Conservation (phyloP, 1,140 invertebrate species). For the Halictus rubicundus region DNA sequence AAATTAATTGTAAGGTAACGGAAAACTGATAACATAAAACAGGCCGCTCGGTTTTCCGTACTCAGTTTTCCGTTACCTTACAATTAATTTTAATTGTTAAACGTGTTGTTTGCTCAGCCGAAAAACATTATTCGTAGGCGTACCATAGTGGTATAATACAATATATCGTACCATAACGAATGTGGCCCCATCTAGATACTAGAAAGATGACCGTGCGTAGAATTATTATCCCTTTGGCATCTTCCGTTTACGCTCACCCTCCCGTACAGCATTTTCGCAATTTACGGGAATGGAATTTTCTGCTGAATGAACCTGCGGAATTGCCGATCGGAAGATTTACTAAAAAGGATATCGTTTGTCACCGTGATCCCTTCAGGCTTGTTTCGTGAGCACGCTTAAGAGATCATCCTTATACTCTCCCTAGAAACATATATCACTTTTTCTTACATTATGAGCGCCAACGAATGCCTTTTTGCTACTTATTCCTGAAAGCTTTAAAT, state of each 20-base stretch:
- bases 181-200: neutral
- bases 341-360: constrained; percentile 40
- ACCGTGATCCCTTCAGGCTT: constrained; percentile 23
- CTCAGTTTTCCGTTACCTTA: no score
- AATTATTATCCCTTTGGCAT: constrained; percentile 23
- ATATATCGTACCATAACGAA: no score
- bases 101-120: no score
- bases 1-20: no score
- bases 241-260: neutral
- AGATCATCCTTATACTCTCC: neutral
- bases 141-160: no score
- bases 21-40: no score
- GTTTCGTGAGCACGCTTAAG: constrained; percentile 13
- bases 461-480: neutral
- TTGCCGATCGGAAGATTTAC: neutral
- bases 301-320: constrained; percentile 22
- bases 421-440: neutral
- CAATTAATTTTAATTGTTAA: no score
- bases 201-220: constrained; percentile 17
- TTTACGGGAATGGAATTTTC: constrained; percentile 45
- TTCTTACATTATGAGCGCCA: neutral
- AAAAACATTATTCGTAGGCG: no score
- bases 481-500: neutral
- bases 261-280: neutral
- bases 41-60: no score